Base-by-base conservation (phyloP, 2,113 vertebrate genomes). In the Helogale parvula region DNA sequence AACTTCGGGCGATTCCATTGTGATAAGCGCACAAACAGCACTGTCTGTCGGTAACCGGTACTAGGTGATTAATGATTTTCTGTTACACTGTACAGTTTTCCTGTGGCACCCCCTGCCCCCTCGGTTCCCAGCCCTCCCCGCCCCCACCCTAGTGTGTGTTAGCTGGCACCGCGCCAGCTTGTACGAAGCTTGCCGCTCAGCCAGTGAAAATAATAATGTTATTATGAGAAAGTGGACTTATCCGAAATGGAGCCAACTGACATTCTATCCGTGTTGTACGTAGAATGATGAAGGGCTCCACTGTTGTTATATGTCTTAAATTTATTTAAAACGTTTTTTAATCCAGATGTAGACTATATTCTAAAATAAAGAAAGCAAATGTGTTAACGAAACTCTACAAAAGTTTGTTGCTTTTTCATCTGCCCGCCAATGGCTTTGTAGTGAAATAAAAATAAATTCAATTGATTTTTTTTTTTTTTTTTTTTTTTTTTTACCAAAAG, bases 321-420 rank as follows among this genome's bases (percentile, higher is more conserved):
- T 97, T 98, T 99, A 99, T 99, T 99, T 99, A 98, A 99, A 98
- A 98, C 97, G 97, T 99, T 99, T 98, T 98, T 98, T 98, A 98
- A 99, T 98, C 98, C 98, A 98, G 98, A 98, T 98, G 98, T 99
- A 99, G 99, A 98, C 90, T 98, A 98, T 99, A 99, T 99, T 99
- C 98, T 99, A 98, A 99, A 99, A 99, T 97, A 98, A 99, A 91
- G 80, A 98, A 94, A 45, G 97, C 94, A 96, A 98, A 98, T 98
- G 98, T 98, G 98, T 98, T 99, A 97, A 98, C 96, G 97, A 91
- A 98, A 98, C 98, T 92, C 82, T 95, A 97, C 47, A 79, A 95
- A 97, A 71, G 97, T 98, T 98, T 97, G 87, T 98, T 96, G 93
- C 96, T 98, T 95, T 97, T 95, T 93, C 69, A 93, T 95, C 27